Conservation (phyloP, 2,797 vertebrate genomes). For the Scomberomorus guttatus region DNA sequence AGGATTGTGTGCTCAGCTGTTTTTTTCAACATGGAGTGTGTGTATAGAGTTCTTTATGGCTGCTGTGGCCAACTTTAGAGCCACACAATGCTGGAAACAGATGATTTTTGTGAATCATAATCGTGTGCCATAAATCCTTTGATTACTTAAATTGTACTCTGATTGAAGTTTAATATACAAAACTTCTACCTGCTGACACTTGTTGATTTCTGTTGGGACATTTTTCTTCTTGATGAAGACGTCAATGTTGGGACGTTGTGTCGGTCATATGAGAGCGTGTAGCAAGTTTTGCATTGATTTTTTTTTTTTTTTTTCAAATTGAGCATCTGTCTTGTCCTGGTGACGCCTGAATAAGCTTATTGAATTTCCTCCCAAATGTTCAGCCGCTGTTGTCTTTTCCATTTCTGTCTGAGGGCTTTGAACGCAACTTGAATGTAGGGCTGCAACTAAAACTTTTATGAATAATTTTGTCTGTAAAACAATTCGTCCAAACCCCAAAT, state of each 20-base stretch:
- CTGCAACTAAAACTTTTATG: neutral
- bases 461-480: neutral
- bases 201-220: slow-evolving; percentile 13
- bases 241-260: slow-evolving; percentile 6
- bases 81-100: neutral
- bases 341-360: slow-evolving; percentile 40
- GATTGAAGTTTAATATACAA: neutral
- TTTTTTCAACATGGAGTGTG: slow-evolving; percentile 36
- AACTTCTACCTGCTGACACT: neutral
- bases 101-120: neutral
- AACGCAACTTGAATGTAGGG: neutral
- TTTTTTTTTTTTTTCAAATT: slow-evolving; percentile 10
- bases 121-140: neutral
- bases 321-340: slow-evolving; percentile 33
- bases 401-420: slow-evolving; percentile 1
- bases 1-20: slow-evolving; percentile 49
- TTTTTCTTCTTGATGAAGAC: slow-evolving; percentile 20
- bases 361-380: slow-evolving; percentile 35
- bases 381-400: neutral
- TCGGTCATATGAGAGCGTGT: neutral
- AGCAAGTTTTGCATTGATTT: slow-evolving; percentile 43
- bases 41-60: slow-evolving; percentile 20
- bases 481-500: neutral
- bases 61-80: neutral
- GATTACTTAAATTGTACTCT: neutral